Conservation (phyloP, 1,140 invertebrate genomes). For the Solen grandis region DNA sequence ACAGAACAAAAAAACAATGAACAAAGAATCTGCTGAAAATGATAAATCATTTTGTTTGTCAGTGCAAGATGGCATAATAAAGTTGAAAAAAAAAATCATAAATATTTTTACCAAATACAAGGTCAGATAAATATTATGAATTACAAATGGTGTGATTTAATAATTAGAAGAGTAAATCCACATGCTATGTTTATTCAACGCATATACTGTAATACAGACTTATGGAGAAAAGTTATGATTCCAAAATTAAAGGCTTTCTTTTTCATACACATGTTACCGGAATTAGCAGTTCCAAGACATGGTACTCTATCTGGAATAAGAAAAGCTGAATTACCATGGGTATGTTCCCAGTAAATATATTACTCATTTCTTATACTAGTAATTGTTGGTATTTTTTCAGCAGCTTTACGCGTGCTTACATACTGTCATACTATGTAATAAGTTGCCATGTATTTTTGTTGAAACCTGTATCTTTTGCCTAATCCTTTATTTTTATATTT, state of each 20-base stretch:
- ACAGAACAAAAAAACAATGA: neutral
- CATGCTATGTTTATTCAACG: constrained; percentile 26
- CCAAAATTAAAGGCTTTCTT: constrained; percentile 21
- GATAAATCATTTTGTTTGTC: constrained; percentile 16
- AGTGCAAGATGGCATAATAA: neutral
- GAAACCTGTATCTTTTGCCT: too few relatives aligned
- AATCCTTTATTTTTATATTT: too few relatives aligned
- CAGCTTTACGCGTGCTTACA: too few relatives aligned
- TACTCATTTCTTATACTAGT: too few relatives aligned
- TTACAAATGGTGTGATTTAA: constrained; percentile 21
- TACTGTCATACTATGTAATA: too few relatives aligned
- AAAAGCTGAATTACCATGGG: constrained; percentile 28
- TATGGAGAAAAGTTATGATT: constrained; percentile 9
- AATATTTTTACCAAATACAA: too few relatives aligned
- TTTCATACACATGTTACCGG: constrained; percentile 13
- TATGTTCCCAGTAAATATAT: constrained; percentile 14
- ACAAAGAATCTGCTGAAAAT: neutral
- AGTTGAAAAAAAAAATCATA: constrained; percentile 3
- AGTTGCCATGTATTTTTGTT: too few relatives aligned
- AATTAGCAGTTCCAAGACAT: constrained; percentile 39
- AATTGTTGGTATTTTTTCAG: too few relatives aligned
- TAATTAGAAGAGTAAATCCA: constrained; percentile 14
- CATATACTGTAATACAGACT: neutral
- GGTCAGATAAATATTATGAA: constrained; percentile 25
- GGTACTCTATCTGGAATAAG: constrained; percentile 8